Evolutionary conservation across 1,140 invertebrate species (phyloP).

Genomic region (Himalopsyche phryganea): DNA sequence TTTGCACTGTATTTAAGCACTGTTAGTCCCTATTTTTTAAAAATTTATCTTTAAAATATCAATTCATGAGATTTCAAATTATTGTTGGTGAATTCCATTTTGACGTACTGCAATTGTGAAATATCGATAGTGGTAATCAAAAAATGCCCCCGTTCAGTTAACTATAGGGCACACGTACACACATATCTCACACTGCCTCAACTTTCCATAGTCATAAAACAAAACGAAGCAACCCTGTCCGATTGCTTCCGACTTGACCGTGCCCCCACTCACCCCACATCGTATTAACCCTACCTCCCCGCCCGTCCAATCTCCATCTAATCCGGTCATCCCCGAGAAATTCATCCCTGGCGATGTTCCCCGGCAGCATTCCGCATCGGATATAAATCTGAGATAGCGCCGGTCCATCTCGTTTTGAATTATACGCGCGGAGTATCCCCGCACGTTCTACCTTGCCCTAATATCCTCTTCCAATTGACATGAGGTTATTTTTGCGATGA

Average conservation of each 20-base stretch:
- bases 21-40: too few relatives aligned
- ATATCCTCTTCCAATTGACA: too few relatives aligned
- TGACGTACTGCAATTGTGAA: too few relatives aligned
- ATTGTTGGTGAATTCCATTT: too few relatives aligned
- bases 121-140: too few relatives aligned
- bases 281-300: background rate
- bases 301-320: constrained; percentile 32
- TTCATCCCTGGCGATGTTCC: constrained; percentile 26
- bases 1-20: too few relatives aligned
- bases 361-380: constrained; percentile 26
- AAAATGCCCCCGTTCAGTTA: too few relatives aligned
- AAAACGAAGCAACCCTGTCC: constrained; percentile 9
- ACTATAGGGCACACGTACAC: too few relatives aligned
- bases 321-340: constrained; percentile 33
- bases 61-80: too few relatives aligned
- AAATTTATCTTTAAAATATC: too few relatives aligned
- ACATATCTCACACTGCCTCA: background rate
- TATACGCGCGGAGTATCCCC: constrained; percentile 27
- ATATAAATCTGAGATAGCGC: constrained; percentile 35
- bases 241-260: constrained; percentile 24
- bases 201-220: constrained; percentile 17
- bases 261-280: background rate
- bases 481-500: too few relatives aligned
- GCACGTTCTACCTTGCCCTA: background rate
- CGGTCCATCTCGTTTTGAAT: constrained; percentile 35